Evolutionary conservation across 2,888 invertebrate genomes (phyloP).

Genomic region (Cataglyphis cursor): DNA sequence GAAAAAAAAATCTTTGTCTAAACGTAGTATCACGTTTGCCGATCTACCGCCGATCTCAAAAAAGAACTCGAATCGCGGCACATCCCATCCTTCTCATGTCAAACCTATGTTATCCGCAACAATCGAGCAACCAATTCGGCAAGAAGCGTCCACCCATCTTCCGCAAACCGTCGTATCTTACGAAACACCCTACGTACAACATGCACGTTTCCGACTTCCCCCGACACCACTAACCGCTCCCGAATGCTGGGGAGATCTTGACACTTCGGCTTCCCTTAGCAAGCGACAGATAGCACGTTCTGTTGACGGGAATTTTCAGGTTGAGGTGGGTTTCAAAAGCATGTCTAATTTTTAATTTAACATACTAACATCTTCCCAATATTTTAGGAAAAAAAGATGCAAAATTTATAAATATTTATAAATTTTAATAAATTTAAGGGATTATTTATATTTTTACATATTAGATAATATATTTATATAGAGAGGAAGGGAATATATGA

Average conservation of each 20-base stretch:
- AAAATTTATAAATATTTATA: not conserved
- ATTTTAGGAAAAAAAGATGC: not conserved
- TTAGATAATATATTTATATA: not conserved
- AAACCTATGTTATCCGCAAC: constrained; percentile 58
- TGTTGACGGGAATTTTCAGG: constrained; percentile 83
- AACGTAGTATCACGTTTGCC: constrained; percentile 82
- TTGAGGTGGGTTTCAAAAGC: constrained; percentile 85
- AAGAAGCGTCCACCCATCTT: constrained; percentile 70
- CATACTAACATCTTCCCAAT: constrained; percentile 20
- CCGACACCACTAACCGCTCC: constrained; percentile 84
- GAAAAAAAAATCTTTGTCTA: constrained; percentile 75
- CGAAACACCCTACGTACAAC: constrained; percentile 59
- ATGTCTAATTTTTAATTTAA: constrained; percentile 73
- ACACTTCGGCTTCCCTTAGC: constrained; percentile 79
- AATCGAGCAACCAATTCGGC: constrained; percentile 63
- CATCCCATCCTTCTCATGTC: constrained; percentile 39
- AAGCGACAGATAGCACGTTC: constrained; percentile 86
- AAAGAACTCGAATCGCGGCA: constrained; percentile 19
- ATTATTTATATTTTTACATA: not conserved
- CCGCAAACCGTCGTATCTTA: constrained; percentile 62
- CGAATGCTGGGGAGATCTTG: constrained; percentile 76
- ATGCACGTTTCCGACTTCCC: constrained; percentile 81
- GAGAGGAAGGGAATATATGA: not conserved
- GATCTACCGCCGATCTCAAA: constrained; percentile 74
- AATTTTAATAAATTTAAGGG: not conserved